phyloP scores from a whole-genome alignment of 2,888 invertebrate genomes.

The Dysmachus trigonus region DNA sequence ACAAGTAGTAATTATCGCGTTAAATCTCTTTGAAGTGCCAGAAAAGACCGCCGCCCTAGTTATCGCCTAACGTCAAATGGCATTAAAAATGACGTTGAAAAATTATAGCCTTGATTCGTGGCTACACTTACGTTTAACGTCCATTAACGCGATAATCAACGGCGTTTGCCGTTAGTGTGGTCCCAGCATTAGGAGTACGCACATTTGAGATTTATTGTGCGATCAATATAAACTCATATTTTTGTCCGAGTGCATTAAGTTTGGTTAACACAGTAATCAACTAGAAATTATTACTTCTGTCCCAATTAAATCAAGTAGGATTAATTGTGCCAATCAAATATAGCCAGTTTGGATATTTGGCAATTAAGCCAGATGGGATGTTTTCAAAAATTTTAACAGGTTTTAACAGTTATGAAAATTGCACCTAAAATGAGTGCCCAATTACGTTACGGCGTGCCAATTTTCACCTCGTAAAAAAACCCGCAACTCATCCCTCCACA shows the following conservation, averaged over 20 bases:
- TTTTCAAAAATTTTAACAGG: neutral
- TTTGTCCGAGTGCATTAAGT: neutral
- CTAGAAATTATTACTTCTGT: neutral
- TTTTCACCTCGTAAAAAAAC: neutral
- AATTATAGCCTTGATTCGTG: no score
- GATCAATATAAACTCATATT: neutral
- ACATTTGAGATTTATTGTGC: neutral
- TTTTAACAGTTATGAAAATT: neutral
- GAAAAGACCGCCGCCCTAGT: no score
- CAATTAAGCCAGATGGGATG: neutral
- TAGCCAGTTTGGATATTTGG: neutral
- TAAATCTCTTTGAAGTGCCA: no score
- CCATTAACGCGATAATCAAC: no score
- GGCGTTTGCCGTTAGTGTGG: no score
- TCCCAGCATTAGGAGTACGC: neutral
- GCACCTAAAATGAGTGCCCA: neutral
- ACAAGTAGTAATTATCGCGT: no score
- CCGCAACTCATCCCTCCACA: neutral
- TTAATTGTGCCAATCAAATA: neutral
- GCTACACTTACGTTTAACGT: no score
- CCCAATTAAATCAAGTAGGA: neutral
- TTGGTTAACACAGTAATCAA: neutral
- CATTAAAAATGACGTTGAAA: no score
- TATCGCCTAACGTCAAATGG: no score
- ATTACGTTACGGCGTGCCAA: neutral